phyloP scores from a whole-genome alignment of 2,888 invertebrate genomes.

The Diarsia dahlii region DNA sequence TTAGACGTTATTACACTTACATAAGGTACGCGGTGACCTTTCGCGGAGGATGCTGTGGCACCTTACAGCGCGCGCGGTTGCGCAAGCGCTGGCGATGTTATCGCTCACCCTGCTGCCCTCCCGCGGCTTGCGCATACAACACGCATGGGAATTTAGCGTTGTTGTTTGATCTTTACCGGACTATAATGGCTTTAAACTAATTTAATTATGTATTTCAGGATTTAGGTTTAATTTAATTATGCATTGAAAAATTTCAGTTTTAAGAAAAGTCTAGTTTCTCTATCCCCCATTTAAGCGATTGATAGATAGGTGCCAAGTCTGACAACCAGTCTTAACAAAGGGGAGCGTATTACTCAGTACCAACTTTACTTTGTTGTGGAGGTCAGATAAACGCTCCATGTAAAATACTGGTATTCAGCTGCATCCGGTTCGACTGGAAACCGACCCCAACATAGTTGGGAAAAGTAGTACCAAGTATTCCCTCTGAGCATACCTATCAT shows the following conservation, averaged over 20 bases:
- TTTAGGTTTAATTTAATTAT: neutral
- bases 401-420: too few species aligned
- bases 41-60: slow-evolving; percentile 82
- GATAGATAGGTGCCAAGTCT: too few species aligned
- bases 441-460: too few species aligned
- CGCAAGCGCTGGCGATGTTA: slow-evolving; percentile 77
- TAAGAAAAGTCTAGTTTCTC: neutral
- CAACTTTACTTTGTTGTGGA: too few species aligned
- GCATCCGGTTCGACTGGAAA: too few species aligned
- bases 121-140: slow-evolving; percentile 48
- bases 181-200: slow-evolving; percentile 1
- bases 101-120: slow-evolving; percentile 76
- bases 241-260: neutral
- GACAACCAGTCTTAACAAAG: too few species aligned
- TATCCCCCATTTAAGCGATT: neutral
- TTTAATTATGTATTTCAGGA: neutral
- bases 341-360: too few species aligned
- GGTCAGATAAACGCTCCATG: too few species aligned
- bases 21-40: slow-evolving; percentile 83
- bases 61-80: slow-evolving; percentile 79
- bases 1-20: slow-evolving; percentile 73
- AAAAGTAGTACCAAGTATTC: neutral
- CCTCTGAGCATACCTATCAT: neutral
- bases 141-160: slow-evolving; percentile 59
- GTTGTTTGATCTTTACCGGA: slow-evolving; percentile 52